A percentile compares a stretch with the other conserved stretches of the same genome.
Evolutionary conservation across 2,888 invertebrate species (phyloP).

Genomic region (Coleophora flavipennella): DNA sequence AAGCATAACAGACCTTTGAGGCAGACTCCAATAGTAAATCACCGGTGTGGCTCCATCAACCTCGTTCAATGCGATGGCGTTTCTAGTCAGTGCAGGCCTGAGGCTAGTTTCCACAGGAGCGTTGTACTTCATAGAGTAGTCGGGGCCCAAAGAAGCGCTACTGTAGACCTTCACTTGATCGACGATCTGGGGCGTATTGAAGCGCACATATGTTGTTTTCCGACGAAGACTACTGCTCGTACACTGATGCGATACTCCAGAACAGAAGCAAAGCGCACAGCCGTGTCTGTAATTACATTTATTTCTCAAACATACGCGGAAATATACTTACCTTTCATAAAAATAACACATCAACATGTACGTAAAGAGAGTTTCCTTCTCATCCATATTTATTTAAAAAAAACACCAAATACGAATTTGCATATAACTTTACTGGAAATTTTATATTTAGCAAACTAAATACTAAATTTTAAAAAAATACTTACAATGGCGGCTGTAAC

Average conservation of each 20-base stretch:
- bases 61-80: conserved; percentile 76
- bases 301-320: too few relatives aligned
- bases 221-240: conserved; percentile 84
- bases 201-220: conserved; percentile 52
- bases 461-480: too few relatives aligned
- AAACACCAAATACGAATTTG: too few relatives aligned
- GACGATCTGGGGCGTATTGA: conserved; percentile 50
- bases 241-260: conserved; percentile 88
- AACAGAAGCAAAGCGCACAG: conserved; percentile 97
- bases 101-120: conserved; percentile 39
- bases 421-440: too few relatives aligned
- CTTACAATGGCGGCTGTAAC: too few relatives aligned
- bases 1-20: conserved; percentile 59
- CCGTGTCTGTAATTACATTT: conserved; percentile 80
- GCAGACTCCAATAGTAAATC: conserved; percentile 90
- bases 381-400: too few relatives aligned
- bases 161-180: conserved; percentile 44
- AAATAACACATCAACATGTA: too few relatives aligned
- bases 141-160: conserved; percentile 32
- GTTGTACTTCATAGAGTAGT: conserved; percentile 37
- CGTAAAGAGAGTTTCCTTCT: too few relatives aligned
- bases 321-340: too few relatives aligned
- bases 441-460: too few relatives aligned
- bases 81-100: conserved; percentile 59
- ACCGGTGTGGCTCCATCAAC: conserved; percentile 72